phyloP scores from a whole-genome alignment of 2,113 vertebrate species.

The Menura novaehollandiae region DNA sequence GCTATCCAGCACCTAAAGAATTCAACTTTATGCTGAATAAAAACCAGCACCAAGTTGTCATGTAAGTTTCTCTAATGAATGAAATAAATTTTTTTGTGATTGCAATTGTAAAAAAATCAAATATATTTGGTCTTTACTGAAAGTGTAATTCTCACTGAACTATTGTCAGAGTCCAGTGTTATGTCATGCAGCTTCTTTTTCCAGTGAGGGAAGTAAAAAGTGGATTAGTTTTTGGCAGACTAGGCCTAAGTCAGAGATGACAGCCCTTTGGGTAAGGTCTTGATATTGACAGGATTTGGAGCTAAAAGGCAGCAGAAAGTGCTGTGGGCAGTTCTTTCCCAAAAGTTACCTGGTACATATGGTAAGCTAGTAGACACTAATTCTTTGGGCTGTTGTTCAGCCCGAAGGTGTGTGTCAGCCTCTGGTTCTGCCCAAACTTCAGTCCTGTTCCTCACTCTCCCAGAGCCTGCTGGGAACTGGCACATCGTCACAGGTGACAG shows the following conservation, averaged over 20 bases:
- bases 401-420: fast-evolving
- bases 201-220: not conserved
- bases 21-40: not conserved
- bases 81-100: not conserved
- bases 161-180: not conserved
- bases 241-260: not conserved
- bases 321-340: not conserved
- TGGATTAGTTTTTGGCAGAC: not conserved
- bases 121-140: not conserved
- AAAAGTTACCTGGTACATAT: not conserved
- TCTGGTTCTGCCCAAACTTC: not conserved
- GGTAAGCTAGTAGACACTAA: not conserved
- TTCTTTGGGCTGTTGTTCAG: not conserved
- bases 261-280: not conserved
- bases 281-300: not conserved
- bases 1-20: not conserved
- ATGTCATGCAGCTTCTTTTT: not conserved
- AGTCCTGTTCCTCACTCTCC: too few relatives aligned
- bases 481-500: fast-evolving
- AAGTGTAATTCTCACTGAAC: not conserved
- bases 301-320: not conserved
- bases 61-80: not conserved
- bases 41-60: not conserved
- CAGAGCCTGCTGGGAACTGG: not conserved
- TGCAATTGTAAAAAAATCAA: not conserved